A percentile compares a stretch with the other conserved stretches of the same genome.
Evolutionary conservation across 2,888 invertebrate genomes (phyloP).

Genomic region (Callyntrura sp.): DNA sequence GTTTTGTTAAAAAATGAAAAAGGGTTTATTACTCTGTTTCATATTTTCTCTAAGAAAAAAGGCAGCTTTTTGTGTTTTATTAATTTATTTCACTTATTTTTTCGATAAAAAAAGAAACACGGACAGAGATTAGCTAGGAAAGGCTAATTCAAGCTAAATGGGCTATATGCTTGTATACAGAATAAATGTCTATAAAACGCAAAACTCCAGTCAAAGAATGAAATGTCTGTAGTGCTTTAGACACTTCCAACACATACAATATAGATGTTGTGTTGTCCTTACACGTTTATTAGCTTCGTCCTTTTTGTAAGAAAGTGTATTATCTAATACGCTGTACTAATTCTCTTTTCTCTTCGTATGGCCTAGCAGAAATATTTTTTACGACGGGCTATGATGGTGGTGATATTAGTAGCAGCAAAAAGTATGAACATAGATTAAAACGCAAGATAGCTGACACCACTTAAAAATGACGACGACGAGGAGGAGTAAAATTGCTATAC

Average conservation of each 20-base stretch:
- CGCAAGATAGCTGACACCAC: slow-evolving; percentile 64
- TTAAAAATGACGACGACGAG: slow-evolving; percentile 61
- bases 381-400: slow-evolving; percentile 46
- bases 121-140: slow-evolving; percentile 46
- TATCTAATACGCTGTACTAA: background rate
- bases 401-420: slow-evolving; percentile 68
- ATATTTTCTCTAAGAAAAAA: slow-evolving; percentile 34
- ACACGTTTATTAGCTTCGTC: slow-evolving; percentile 9
- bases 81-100: background rate
- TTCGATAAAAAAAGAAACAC: background rate
- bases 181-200: background rate
- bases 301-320: background rate
- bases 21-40: slow-evolving; percentile 15
- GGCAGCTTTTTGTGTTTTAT: slow-evolving; percentile 19
- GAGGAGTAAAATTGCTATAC: slow-evolving; percentile 40
- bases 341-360: background rate
- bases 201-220: slow-evolving; percentile 28
- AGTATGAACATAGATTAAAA: slow-evolving; percentile 71
- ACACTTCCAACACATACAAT: slow-evolving; percentile 11
- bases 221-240: background rate
- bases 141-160: slow-evolving; percentile 38
- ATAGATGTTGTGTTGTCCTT: slow-evolving; percentile 53
- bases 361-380: slow-evolving; percentile 62
- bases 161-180: slow-evolving; percentile 7
- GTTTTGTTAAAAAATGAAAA: slow-evolving; percentile 38